Evolutionary conservation across 1,140 invertebrate species (phyloP).

Genomic region (Melitaea cinxia): DNA sequence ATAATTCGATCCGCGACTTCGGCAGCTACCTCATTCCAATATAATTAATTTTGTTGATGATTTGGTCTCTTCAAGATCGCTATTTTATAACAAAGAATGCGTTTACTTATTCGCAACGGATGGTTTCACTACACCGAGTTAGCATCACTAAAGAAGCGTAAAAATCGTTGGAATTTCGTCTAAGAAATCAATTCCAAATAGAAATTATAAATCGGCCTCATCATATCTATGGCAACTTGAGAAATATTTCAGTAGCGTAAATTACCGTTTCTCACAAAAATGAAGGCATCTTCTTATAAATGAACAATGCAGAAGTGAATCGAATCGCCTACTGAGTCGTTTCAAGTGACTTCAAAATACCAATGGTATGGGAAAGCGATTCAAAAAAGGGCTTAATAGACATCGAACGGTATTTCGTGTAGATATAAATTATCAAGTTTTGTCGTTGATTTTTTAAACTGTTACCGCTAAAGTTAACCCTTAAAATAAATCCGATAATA

Average conservation of each 20-base stretch:
- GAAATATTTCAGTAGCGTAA: constrained; percentile 1
- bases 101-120: constrained; percentile 18
- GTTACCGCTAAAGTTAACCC: not conserved
- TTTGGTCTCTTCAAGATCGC: constrained; percentile 22
- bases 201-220: constrained; percentile 22
- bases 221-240: not conserved
- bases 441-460: not conserved
- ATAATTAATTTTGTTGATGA: constrained; percentile 66
- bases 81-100: constrained; percentile 8
- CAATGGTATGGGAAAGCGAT: constrained; percentile 61
- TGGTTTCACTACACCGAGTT: constrained; percentile 35
- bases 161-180: constrained; percentile 37
- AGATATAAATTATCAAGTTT: not conserved
- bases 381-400: constrained; percentile 9
- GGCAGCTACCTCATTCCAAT: constrained; percentile 54
- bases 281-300: constrained; percentile 37
- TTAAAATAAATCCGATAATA: constrained; percentile 1
- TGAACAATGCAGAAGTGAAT: constrained; percentile 54
- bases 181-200: constrained; percentile 54
- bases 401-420: constrained; percentile 2
- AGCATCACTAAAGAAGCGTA: constrained; percentile 35
- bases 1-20: constrained; percentile 57
- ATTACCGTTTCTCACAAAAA: constrained; percentile 54
- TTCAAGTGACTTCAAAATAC: constrained; percentile 53
- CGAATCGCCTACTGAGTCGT: constrained; percentile 68